These are phyloP conservation scores for Heteromurus nitidus DNA, from an alignment of 2,888 invertebrate genomes.

Conservation along the genomic window DNA sequence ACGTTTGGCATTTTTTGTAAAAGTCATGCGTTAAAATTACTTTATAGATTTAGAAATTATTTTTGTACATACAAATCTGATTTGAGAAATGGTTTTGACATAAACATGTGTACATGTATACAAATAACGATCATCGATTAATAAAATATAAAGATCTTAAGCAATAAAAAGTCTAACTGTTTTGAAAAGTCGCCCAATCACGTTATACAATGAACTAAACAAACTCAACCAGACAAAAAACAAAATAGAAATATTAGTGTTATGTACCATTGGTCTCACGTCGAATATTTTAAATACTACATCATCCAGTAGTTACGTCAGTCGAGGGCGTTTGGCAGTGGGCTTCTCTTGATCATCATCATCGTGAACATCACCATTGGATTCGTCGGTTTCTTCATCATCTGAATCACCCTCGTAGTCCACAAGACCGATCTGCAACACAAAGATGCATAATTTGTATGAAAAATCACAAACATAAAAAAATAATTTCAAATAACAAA, in stretches of 20 bases:
- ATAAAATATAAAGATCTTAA: slow-evolving; percentile 59
- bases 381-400: slow-evolving; percentile 78
- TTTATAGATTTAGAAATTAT: slow-evolving; percentile 46
- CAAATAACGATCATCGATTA: slow-evolving; percentile 47
- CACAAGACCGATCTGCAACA: slow-evolving; percentile 86
- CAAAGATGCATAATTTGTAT: slow-evolving; percentile 50
- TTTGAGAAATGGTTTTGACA: slow-evolving; percentile 26
- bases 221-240: slow-evolving; percentile 48
- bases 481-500: slow-evolving; percentile 68
- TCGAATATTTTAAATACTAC: slow-evolving; percentile 52
- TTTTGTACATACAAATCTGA: slow-evolving; percentile 58
- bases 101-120: slow-evolving; percentile 43
- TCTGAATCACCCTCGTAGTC: slow-evolving; percentile 99
- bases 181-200: slow-evolving; percentile 10
- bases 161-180: slow-evolving; percentile 16
- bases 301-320: slow-evolving; percentile 79
- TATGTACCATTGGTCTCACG: slow-evolving; percentile 61
- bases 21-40: slow-evolving; percentile 54
- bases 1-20: slow-evolving; percentile 19
- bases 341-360: slow-evolving; percentile 76
- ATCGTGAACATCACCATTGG: slow-evolving; percentile 53
- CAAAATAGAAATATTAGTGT: slow-evolving; percentile 49
- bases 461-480: slow-evolving; percentile 52
- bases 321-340: slow-evolving; percentile 84
- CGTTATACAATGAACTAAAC: slow-evolving; percentile 13